These are phyloP conservation scores for Galerucella nymphaeae DNA, from an alignment of 2,888 invertebrate species.

Conservation along the genomic window DNA sequence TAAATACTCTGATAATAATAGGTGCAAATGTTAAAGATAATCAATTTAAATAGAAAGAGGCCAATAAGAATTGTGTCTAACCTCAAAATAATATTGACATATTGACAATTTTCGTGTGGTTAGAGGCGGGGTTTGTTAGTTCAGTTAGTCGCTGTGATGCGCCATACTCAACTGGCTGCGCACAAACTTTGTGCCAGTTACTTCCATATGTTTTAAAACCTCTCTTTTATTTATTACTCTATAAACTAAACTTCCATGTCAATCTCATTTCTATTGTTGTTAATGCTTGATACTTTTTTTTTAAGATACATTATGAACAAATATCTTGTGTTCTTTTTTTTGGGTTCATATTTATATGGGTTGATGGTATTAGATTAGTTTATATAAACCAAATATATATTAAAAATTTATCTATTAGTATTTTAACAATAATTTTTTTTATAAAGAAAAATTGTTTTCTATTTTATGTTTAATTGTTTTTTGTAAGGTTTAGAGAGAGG, in stretches of 20 bases:
- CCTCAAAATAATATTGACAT: too few relatives aligned
- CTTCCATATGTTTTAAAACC: too few relatives aligned
- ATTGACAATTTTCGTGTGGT: too few relatives aligned
- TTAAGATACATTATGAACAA: constrained; percentile 26
- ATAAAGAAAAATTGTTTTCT: background rate
- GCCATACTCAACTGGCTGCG: too few relatives aligned
- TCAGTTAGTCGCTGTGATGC: too few relatives aligned
- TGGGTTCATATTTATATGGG: constrained; percentile 28
- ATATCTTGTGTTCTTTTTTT: constrained; percentile 18
- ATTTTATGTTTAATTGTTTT: constrained; percentile 5
- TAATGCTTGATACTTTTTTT: constrained; percentile 21
- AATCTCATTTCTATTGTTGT: background rate
- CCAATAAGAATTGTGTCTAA: too few relatives aligned
- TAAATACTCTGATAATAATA: too few relatives aligned
- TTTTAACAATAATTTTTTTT: constrained; percentile 15
- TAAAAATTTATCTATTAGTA: constrained; percentile 26
- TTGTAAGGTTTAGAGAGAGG: background rate
- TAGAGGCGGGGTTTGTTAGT: too few relatives aligned
- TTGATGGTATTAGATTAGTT: constrained; percentile 34
- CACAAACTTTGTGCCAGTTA: too few relatives aligned
- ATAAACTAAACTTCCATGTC: background rate
- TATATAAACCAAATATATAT: constrained; percentile 34
- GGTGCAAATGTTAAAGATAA: too few relatives aligned
- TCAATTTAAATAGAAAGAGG: too few relatives aligned
- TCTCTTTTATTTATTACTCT: too few relatives aligned